Conservation (phyloP, 2,888 invertebrate genomes). For the Cephonodes hylas region DNA sequence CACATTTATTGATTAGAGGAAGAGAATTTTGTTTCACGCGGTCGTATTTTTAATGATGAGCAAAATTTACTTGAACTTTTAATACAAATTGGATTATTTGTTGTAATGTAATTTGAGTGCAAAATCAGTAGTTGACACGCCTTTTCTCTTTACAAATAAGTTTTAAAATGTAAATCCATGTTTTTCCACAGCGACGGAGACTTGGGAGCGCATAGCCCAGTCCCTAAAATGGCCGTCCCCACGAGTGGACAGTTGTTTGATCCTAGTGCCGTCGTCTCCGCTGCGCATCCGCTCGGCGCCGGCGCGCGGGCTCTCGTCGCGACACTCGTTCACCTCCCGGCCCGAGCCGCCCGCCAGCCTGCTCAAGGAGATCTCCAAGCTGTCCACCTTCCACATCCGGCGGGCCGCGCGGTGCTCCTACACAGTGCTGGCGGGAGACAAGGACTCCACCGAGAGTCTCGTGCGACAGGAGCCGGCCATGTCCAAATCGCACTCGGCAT, state of each 20-base stretch:
- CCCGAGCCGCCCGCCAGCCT: constrained; percentile 72
- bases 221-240: constrained; percentile 84
- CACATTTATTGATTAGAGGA: no score
- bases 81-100: no score
- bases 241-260: constrained; percentile 85
- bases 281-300: constrained; percentile 51
- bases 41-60: no score
- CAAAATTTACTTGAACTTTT: no score
- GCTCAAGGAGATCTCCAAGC: constrained; percentile 84
- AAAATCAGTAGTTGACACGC: no score
- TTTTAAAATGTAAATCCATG: background rate
- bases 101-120: no score
- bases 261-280: constrained; percentile 81
- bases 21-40: no score
- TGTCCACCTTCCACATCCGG: constrained; percentile 86
- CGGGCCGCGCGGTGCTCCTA: constrained; percentile 86
- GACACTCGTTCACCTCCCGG: constrained; percentile 39
- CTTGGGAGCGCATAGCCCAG: constrained; percentile 87
- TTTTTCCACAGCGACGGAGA: constrained; percentile 82
- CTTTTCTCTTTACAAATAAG: no score
- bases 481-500: constrained; percentile 82
- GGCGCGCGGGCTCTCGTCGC: constrained; percentile 38
- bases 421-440: constrained; percentile 83
- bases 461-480: constrained; percentile 61
- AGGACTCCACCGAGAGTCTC: constrained; percentile 85